Base-by-base conservation (phyloP, 1,140 invertebrate species). In the Hyphantria cunea region DNA sequence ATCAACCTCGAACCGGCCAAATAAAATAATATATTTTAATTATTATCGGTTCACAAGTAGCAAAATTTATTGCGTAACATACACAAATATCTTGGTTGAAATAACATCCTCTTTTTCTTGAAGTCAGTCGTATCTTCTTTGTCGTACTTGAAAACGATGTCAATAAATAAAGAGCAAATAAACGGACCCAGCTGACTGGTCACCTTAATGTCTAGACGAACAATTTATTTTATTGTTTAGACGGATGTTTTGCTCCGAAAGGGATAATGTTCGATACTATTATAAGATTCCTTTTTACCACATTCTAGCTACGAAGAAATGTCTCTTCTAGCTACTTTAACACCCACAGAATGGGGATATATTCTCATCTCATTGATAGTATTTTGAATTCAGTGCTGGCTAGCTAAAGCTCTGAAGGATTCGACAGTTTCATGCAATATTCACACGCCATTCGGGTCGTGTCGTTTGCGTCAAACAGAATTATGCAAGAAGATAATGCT, bases 341-440 rank as follows among this genome's bases (percentile, higher is more conserved):
- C n/a, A 44, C 44, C 14, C 44, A 44, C 39, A 34, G 44, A 56
- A 47, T 34, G 17, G 32, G 42, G 41, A 56, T 56, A 48, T 48
- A 48, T 47, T 48, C 54, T 48, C 54, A 48, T 56, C 42, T 56
- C 54, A 56, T 56, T 56, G 54, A 17, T 34, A 56, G 42, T 48
- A 48, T 56, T 56, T 56, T 48, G 44, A 56, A 56, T 56, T 56
- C 54, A 56, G 44, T 56, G 54, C 44, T 25, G 42, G 44, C 54
- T 56, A 31, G 25, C 54, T 56, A 48, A 56, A 47, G 45, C 54
- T 56, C 44, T 14, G 44, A 47, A 48, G 54, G 54, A 56, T 48
- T 56, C 44, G 54, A 48, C 54, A 47, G 44, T 56, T 68, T 59
- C 66, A 63, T 63, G 60, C 48, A 59, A 68, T 63, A 68, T 68